These are phyloP conservation scores for Apogon hyalosoma DNA, from an alignment of 2,797 vertebrate species.

Conservation along the genomic window DNA sequence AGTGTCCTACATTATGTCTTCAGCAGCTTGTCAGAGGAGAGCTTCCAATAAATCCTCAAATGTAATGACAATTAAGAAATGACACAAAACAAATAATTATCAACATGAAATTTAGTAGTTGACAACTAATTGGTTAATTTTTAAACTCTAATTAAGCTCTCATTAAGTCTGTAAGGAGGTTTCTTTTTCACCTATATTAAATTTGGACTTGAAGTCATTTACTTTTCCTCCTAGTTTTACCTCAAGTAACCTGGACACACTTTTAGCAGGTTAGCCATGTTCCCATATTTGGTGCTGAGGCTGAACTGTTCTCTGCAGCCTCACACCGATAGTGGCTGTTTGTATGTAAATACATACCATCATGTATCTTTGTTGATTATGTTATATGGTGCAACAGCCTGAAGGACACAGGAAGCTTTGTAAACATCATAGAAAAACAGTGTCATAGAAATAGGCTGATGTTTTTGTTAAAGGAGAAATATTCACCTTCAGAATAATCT, in stretches of 20 bases:
- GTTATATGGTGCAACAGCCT: slow-evolving; percentile 16
- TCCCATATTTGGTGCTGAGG: slow-evolving; percentile 7
- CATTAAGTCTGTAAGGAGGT: too few species aligned
- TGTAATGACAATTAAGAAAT: too few species aligned
- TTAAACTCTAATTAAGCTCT: too few species aligned
- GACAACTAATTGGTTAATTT: too few species aligned
- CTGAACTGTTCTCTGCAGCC: slow-evolving; percentile 27
- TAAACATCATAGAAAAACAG: slow-evolving; percentile 21
- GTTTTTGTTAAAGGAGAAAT: neutral
- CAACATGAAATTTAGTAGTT: too few species aligned
- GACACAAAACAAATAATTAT: too few species aligned
- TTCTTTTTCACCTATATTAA: neutral
- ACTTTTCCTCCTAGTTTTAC: neutral
- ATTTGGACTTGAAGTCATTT: neutral
- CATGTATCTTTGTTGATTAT: slow-evolving; percentile 42
- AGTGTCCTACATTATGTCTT: too few species aligned
- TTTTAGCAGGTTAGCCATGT: slow-evolving; percentile 27
- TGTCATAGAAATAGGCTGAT: neutral
- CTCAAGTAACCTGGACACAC: slow-evolving; percentile 21
- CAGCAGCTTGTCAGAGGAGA: too few species aligned
- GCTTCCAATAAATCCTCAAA: too few species aligned
- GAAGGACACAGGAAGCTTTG: slow-evolving; percentile 35
- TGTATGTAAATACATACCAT: slow-evolving; percentile 68
- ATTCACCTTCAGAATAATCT: neutral
- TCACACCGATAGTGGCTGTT: slow-evolving; percentile 53